Percentiles rank a stretch among this genome's conserved stretches.
Evolutionary conservation across 2,888 invertebrate genomes (phyloP).

Genomic region (Tenthredo livida): DNA sequence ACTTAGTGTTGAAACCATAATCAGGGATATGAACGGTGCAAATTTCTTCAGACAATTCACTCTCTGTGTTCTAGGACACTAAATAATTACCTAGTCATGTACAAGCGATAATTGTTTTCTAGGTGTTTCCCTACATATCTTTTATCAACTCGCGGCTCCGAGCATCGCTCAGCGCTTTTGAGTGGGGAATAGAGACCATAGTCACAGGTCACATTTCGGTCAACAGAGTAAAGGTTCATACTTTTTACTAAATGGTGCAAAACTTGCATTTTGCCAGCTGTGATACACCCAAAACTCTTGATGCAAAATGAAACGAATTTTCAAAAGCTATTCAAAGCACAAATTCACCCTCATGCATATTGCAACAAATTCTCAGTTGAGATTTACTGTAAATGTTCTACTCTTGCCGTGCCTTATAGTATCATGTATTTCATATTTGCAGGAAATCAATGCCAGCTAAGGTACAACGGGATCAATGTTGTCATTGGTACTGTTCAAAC

Average conservation of each 20-base stretch:
- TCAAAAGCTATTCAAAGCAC: background rate
- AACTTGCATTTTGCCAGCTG: background rate
- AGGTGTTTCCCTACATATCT: conserved; percentile 37
- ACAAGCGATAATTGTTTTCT: conserved; percentile 2
- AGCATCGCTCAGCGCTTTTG: conserved; percentile 1
- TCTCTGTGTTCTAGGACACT: background rate
- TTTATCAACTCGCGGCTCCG: conserved; percentile 18
- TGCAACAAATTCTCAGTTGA: background rate
- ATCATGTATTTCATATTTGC: background rate
- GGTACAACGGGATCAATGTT: background rate
- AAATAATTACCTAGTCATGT: background rate
- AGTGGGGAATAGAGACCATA: conserved; percentile 18
- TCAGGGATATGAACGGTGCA: background rate
- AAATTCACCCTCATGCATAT: background rate
- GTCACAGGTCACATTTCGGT: background rate
- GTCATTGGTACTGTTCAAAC: background rate
- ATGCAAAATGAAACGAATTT: background rate
- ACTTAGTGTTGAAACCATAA: background rate
- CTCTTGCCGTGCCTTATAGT: background rate
- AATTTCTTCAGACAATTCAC: background rate
- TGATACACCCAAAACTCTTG: background rate
- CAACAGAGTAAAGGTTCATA: conserved; percentile 32
- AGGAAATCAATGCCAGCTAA: background rate
- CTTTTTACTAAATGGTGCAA: background rate
- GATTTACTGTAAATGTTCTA: background rate